A percentile compares a stretch with the other conserved stretches of the same genome.
Conservation (phyloP, 1,140 invertebrate species). For the Drosophila lowei region DNA sequence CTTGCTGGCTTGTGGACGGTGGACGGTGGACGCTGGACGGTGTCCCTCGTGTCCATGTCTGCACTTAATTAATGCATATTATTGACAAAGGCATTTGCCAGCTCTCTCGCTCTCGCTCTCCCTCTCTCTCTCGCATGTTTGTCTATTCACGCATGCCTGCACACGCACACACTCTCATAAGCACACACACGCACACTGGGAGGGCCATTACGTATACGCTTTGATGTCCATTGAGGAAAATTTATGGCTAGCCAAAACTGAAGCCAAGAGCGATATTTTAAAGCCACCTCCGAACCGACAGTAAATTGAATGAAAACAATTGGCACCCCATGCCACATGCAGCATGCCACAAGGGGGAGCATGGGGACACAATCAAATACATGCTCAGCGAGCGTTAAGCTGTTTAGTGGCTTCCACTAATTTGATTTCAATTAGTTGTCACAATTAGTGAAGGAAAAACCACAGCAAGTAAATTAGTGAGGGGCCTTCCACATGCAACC, state of each 20-base stretch:
- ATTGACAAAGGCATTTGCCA: constrained; percentile 73
- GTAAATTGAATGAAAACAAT: constrained; percentile 76
- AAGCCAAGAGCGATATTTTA: constrained; percentile 60
- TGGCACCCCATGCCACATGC: constrained; percentile 38
- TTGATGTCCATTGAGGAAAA: constrained; percentile 64
- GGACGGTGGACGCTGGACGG: neutral
- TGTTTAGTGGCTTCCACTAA: constrained; percentile 71
- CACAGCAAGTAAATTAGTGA: constrained; percentile 68
- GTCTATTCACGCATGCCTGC: constrained; percentile 74
- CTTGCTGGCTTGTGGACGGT: no score
- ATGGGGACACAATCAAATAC: constrained; percentile 17
- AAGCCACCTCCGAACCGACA: constrained; percentile 43
- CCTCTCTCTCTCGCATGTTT: constrained; percentile 49
- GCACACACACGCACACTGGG: constrained; percentile 1
- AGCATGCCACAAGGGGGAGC: constrained; percentile 25
- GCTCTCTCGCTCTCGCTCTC: neutral
- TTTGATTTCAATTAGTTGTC: constrained; percentile 78
- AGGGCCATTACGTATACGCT: constrained; percentile 54
- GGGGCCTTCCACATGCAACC: neutral
- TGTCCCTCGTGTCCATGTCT: constrained; percentile 54
- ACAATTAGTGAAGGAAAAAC: constrained; percentile 70
- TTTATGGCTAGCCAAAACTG: constrained; percentile 69
- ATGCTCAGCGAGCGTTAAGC: constrained; percentile 60
- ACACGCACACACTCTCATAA: constrained; percentile 21
- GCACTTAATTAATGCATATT: constrained; percentile 81